A percentile compares a stretch with the other conserved stretches of the same genome.
These are phyloP conservation scores for Caenorhabditis japonica DNA, from an alignment of 2,888 invertebrate species.

Conservation along the genomic window DNA sequence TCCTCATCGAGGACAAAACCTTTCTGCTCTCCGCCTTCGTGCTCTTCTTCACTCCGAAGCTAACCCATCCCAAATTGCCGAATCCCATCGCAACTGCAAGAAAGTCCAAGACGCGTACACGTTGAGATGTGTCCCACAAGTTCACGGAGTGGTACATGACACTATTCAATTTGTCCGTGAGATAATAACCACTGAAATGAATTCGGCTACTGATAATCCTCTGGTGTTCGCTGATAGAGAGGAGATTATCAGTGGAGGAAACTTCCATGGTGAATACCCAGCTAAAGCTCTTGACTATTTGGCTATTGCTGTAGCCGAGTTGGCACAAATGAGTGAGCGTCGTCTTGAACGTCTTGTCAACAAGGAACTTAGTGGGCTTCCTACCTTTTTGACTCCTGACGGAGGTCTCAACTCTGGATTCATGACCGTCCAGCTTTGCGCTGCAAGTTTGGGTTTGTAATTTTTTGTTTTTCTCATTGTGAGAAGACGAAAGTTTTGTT, in stretches of 20 bases:
- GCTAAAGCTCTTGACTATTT: slow-evolving; percentile 83
- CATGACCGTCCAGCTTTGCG: slow-evolving; percentile 84
- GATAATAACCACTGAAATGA: slow-evolving; percentile 82
- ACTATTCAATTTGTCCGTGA: slow-evolving; percentile 82
- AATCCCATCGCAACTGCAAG: slow-evolving; percentile 83
- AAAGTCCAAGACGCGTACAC: slow-evolving; percentile 84
- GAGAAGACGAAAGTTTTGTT: no score
- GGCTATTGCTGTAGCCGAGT: slow-evolving; percentile 83
- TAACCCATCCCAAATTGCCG: slow-evolving; percentile 83
- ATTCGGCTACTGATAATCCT: slow-evolving; percentile 84
- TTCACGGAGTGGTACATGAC: slow-evolving; percentile 83
- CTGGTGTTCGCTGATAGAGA: slow-evolving; percentile 81
- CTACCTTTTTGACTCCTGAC: slow-evolving; percentile 82
- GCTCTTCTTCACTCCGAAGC: slow-evolving; percentile 82
- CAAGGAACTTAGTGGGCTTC: slow-evolving; percentile 82
- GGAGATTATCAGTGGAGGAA: slow-evolving; percentile 83
- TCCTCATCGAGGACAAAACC: slow-evolving; percentile 82
- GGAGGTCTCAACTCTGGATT: slow-evolving; percentile 84
- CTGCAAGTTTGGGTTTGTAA: slow-evolving; percentile 82
- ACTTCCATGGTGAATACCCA: slow-evolving; percentile 84
- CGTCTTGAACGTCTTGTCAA: slow-evolving; percentile 83
- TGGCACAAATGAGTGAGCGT: slow-evolving; percentile 83
- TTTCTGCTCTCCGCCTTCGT: slow-evolving; percentile 81
- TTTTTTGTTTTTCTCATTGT: no score
- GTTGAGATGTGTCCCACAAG: slow-evolving; percentile 82